phyloP scores from a whole-genome alignment of 2,888 invertebrate genomes.

The Microctonus hyperodae region DNA sequence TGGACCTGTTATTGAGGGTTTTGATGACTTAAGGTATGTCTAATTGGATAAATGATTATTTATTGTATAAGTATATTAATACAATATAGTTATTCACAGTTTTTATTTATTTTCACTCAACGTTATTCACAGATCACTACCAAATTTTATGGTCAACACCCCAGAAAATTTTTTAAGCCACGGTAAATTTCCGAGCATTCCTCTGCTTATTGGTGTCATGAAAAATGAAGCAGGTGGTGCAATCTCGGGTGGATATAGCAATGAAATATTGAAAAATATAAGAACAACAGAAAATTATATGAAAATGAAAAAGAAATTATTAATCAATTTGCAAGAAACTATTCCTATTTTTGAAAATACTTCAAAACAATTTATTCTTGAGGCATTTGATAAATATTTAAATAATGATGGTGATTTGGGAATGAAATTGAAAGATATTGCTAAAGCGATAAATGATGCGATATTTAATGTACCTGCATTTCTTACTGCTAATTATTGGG shows the following conservation, averaged over 20 bases:
- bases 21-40: slow-evolving; percentile 66
- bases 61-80: neutral
- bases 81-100: neutral
- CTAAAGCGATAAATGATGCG: slow-evolving; percentile 74
- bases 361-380: slow-evolving; percentile 42
- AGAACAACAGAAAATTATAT: slow-evolving; percentile 61
- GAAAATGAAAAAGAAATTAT: slow-evolving; percentile 60
- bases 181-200: slow-evolving; percentile 68
- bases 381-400: slow-evolving; percentile 48
- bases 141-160: slow-evolving; percentile 70
- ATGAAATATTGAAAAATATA: slow-evolving; percentile 60
- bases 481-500: slow-evolving; percentile 75
- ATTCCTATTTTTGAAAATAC: slow-evolving; percentile 51
- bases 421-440: slow-evolving; percentile 67
- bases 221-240: slow-evolving; percentile 76
- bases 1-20: slow-evolving; percentile 74
- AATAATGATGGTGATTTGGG: slow-evolving; percentile 25
- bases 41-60: neutral
- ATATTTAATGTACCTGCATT: slow-evolving; percentile 81
- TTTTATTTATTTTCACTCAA: slow-evolving; percentile 12
- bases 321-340: slow-evolving; percentile 60
- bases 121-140: slow-evolving; percentile 72
- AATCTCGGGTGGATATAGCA: slow-evolving; percentile 65
- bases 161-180: slow-evolving; percentile 70
- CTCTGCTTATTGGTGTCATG: slow-evolving; percentile 76